These are phyloP conservation scores for Aphis craccivora DNA, from an alignment of 1,140 invertebrate species.

Conservation along the genomic window DNA sequence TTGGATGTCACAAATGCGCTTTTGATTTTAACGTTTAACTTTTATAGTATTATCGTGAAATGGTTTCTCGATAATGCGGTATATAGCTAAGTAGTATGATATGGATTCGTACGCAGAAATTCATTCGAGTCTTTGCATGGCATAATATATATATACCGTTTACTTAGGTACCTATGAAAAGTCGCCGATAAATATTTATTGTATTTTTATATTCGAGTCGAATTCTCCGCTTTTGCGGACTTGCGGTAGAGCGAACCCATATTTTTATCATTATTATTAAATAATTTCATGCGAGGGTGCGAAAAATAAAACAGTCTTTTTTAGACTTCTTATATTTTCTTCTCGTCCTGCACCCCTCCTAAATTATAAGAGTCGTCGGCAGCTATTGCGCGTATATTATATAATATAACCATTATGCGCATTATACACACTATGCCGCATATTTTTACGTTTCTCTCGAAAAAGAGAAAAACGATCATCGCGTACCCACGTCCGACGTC, in stretches of 20 bases:
- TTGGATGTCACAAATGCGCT: background rate
- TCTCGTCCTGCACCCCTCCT: background rate
- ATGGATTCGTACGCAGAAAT: background rate
- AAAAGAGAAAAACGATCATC: slow-evolving; percentile 37
- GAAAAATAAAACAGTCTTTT: background rate
- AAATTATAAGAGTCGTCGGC: background rate
- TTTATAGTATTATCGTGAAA: background rate
- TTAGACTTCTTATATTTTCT: background rate
- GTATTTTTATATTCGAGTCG: background rate
- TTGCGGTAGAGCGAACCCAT: too few species aligned
- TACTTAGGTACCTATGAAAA: background rate
- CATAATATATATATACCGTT: background rate
- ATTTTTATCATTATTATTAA: slow-evolving; percentile 25
- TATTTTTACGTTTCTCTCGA: background rate
- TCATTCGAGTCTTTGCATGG: background rate
- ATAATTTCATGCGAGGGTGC: background rate
- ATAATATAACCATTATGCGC: background rate
- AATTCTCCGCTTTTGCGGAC: background rate
- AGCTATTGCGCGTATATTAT: background rate
- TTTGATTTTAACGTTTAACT: background rate
- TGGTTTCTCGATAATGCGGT: background rate
- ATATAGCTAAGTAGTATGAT: background rate
- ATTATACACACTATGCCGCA: background rate
- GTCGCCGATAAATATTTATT: background rate
- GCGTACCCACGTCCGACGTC: background rate